Percentiles rank a stretch among this genome's conserved stretches.
phyloP scores from a whole-genome alignment of 1,140 invertebrate species.

The Apis florea region DNA sequence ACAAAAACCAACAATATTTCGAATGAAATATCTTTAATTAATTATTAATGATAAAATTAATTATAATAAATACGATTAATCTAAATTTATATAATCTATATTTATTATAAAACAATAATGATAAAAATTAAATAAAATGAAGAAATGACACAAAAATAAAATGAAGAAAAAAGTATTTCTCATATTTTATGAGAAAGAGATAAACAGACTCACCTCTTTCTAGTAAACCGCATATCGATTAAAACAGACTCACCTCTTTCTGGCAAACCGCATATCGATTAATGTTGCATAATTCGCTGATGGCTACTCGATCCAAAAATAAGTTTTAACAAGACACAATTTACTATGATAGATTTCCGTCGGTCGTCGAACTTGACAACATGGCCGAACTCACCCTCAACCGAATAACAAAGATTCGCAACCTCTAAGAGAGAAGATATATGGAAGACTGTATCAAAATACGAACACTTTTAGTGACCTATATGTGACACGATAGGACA shows the following conservation, averaged over 20 bases:
- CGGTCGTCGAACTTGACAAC: constrained; percentile 50
- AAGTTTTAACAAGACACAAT: not conserved
- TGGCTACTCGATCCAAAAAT: not conserved
- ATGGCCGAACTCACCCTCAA: constrained; percentile 60
- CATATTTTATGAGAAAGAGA: constrained; percentile 26
- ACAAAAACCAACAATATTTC: no score
- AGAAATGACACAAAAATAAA: not conserved
- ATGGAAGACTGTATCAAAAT: constrained; percentile 29
- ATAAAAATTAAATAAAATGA: not conserved
- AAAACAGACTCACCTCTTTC: constrained; percentile 52
- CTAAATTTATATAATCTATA: not conserved
- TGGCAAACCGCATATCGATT: constrained; percentile 48
- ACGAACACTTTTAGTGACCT: not conserved
- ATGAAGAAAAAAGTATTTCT: not conserved
- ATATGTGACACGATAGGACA: not conserved
- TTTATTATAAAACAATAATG: not conserved
- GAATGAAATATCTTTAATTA: no score
- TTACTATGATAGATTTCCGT: not conserved
- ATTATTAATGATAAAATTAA: no score
- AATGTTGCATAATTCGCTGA: constrained; percentile 43
- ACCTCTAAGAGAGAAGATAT: constrained; percentile 25
- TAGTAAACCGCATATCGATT: constrained; percentile 48
- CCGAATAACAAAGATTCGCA: constrained; percentile 23
- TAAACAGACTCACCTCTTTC: constrained; percentile 51
- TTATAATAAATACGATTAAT: no score